Base-by-base conservation (phyloP, 2,113 vertebrate species). In the Pelvicachromis taeniatus region DNA sequence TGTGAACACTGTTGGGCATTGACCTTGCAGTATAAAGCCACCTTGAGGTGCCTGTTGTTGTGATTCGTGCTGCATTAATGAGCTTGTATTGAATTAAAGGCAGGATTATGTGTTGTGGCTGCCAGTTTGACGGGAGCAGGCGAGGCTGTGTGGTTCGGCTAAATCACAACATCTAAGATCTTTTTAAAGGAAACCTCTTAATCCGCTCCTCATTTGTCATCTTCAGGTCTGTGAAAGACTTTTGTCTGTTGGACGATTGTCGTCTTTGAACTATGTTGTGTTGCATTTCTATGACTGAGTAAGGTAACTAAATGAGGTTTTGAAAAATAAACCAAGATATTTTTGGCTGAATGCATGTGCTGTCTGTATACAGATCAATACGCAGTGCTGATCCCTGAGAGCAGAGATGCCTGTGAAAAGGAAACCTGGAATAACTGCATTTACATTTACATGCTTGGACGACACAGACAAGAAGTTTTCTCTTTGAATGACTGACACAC, bases 221-320 rank as follows among this genome's bases (percentile, higher is more conserved):
- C n/a, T 23, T 68, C 38, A 16, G 13, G 38, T 68, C 0, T 70
- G 0, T 45, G 14, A 70, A 70, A 70, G 13, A 70, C 1, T 0
- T 45, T 42, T 9, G 9, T 53, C n/a, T 50, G 48, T 48, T 19
- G 1, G 21, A 1, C 11, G 40, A 45, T 29, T 48, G 35, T 14
- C 3, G 4, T 17, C 2, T 50, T 73, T 12, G 23, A 19, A 4
- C 68, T 17, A 4, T 1, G 40, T 16, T 70, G n/a, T 68, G 38
- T 68, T 42, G 13, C 21, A 19, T 48, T 73, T 1, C 14, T 0
- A 45, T 70, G 40, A 1, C 1, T 48, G 65, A 29, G 23, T 29
- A 19, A 19, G 23, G 4, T n/a, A n/a, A n/a, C n/a, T n/a, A n/a
- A n/a, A n/a, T n/a, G n/a, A n/a, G n/a, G n/a, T n/a, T n/a, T n/a